Evolutionary conservation across 2,113 vertebrate genomes (phyloP).

Genomic region (Uria lomvia): DNA sequence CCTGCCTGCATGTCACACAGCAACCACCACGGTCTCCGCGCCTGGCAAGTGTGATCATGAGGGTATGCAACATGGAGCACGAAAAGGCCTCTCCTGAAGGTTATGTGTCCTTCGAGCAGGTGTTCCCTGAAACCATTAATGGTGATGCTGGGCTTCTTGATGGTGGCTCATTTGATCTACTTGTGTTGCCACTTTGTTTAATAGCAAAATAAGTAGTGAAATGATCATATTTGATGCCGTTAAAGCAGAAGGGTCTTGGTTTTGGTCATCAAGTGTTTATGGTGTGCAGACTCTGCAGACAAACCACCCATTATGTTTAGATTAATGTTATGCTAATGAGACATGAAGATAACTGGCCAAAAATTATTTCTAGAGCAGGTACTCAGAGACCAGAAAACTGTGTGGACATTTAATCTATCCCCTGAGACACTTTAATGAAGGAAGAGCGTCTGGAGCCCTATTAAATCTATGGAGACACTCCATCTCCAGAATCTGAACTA

Average conservation of each 20-base stretch:
- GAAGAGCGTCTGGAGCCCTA: not conserved
- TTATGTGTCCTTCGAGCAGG: not conserved
- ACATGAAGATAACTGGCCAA: not conserved
- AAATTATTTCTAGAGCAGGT: not conserved
- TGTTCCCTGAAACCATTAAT: not conserved
- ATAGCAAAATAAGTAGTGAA: not conserved
- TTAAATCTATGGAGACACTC: not conserved
- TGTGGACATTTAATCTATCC: not conserved
- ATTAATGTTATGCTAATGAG: not conserved
- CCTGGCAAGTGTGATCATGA: not conserved
- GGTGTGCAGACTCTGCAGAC: not conserved
- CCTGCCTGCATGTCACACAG: not conserved
- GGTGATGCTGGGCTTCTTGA: not conserved
- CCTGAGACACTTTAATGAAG: not conserved
- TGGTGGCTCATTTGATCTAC: not conserved
- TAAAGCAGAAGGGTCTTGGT: not conserved
- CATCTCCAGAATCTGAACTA: not conserved
- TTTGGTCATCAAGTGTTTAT: not conserved
- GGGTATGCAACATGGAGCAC: not conserved
- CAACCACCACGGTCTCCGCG: fast-evolving
- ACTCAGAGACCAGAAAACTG: not conserved
- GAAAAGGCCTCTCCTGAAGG: not conserved
- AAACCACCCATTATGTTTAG: not conserved
- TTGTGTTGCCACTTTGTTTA: not conserved
- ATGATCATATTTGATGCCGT: not conserved